Evolutionary conservation across 2,113 vertebrate genomes (phyloP), one percentile per base, ranked within the genome.

Genomic region (Brachypteracias leptosomus): DNA sequence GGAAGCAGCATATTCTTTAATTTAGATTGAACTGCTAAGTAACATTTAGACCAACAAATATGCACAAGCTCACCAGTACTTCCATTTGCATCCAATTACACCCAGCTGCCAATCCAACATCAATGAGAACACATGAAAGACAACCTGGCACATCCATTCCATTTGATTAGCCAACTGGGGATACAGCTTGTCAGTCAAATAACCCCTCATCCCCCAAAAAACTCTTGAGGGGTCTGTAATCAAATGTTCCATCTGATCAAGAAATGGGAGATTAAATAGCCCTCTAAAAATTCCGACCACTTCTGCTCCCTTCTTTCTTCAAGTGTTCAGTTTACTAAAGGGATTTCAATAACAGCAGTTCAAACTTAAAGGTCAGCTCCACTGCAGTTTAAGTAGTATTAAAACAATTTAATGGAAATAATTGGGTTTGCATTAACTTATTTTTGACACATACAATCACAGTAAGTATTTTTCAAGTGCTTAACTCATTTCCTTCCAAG

Each of bases 11-110:
- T 10, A 51, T 22, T 49, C n/a, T 61, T 74, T 2, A 40, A 65
- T 84, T 82, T 74, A 61, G 31, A 31, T 1, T 52, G 51, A 92
- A 79, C 29, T 1, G 4, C 13, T 55, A 65, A 73, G 17, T 22
- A 89, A 38, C 26, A n/a, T 47, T 66, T 31, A 77, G 61, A 59
- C 8, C 44, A 76, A 68, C 4, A n/a, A 71, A 57, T 17, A 35
- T 3, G 84, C 63, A 68, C 25, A 40, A 86, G 51, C 61, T 92
- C 81, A 72, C 81, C 93, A 66, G 36, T 25, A 29, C 75, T 83
- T 78, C 42, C 68, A 81, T 38, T 95, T 96, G 85, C 85, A 83
- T 92, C n/a, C 85, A 88, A 85, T 92, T 94, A 90, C 55, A 68
- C 42, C 59, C 76, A 65, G 71, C 70, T 94, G 90, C 79, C 88